Base-by-base conservation (phyloP, 2,113 vertebrate species). In the Cyprinodon brontotheroides region DNA sequence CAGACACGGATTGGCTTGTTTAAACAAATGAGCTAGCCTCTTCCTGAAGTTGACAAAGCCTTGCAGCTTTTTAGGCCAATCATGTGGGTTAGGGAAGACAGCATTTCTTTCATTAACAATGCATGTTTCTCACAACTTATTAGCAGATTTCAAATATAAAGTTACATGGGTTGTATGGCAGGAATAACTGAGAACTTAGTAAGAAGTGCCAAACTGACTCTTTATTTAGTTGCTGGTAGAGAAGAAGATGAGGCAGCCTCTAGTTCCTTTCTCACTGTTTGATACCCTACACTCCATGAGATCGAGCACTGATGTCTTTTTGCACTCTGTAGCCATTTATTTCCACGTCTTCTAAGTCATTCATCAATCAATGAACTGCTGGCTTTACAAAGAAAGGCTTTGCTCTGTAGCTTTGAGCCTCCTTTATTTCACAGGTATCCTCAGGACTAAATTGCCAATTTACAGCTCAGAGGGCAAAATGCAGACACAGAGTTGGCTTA, bases 331-430 rank as follows among this genome's bases (percentile, higher is more conserved):
- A 82, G 81, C 81, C 86, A 87, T 91, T 88, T 81, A 86, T 90
- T 92, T 91, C 83, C 86, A 92, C 88, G 87, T 87, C 83, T 88
- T 78, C 89, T 78, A 41, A 88, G 80, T 83, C 87, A 90, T 91
- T 93, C 90, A 92, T 94, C 91, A 92, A 89, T 94, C 91, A 92
- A 86, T 89, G 75, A 88, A 80, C 68, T 78, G 45, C 69, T 61
- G 71, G 79, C 86, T 91, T 89, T 72, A 71, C 76, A 75, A 63
- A 43, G 60, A 78, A 60, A 40, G 79, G 75, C 78, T 77, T 80
- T 74, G 68, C 79, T 78, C 85, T 83, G 70, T 63, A 72, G 74
- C 74, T 61, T 72, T 59, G 22, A 77, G 75, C 79, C 73, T 71
- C 70, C 75, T 78, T 90, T 88, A 79, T 88, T 90, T 87, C 85